Base-by-base conservation (phyloP, 2,888 invertebrate species). In the Blera fallax region DNA sequence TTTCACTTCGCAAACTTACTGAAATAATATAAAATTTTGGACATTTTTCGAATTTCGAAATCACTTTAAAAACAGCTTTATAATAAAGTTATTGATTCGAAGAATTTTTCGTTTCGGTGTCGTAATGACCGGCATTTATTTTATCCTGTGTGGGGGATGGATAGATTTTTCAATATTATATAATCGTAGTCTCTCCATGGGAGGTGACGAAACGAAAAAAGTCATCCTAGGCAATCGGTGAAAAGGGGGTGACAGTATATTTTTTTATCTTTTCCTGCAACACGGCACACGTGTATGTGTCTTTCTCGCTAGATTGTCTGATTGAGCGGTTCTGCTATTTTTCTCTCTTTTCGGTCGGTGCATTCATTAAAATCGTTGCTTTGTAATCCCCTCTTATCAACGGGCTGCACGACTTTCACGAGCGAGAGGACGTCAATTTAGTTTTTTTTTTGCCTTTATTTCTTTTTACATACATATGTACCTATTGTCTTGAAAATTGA, bases 111-210 rank as follows among this genome's bases (percentile, higher is more conserved):
- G 18, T 65, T 10, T 73, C 2, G 10, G 54, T 79, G 52, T 79
- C 54, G 43, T 79, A 83, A 83, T 65, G 21, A 56, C 79, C 72
- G 78, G 56, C 50, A 16, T 64, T 76, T 65, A 37, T 32, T 62
- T 29, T 37, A 45, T 64, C 29, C 43, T 69, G 50, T 32, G 14
- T 24, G 43, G 48, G 48, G 27, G 16, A 52, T 48, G 40, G 18
- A 54, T 21, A 54, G 24, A 70, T 80, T 79, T 48, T 79, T 69
- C 21, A 43, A 65, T 43, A 60, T 85, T 85, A 85, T 80, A 65
- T 85, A 85, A 85, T 56, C 80, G 29, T 21, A 34, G 29, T 11
- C 40, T 52, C 43, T 60, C 32, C 52, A 79, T 77, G 21, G 45
- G 69, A 37, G 43, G 52, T 24, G 45, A 29, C 40, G 27, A 50